Base-by-base conservation (phyloP, 2,113 vertebrate species). In the Motacilla tschutschensis region DNA sequence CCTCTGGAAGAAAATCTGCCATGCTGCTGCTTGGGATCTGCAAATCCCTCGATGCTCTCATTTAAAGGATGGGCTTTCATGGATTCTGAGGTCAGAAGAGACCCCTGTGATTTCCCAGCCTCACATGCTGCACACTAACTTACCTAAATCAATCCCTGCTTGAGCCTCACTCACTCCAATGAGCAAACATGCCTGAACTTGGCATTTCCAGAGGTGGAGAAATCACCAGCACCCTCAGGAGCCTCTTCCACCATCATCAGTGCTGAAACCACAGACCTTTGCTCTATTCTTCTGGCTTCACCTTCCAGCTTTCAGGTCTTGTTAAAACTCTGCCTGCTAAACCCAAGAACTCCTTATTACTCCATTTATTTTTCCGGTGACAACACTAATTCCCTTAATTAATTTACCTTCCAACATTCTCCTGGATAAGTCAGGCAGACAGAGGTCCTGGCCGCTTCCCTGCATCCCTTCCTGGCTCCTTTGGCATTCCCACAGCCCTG, bases 211-310 rank as follows among this genome's bases (percentile, higher is more conserved):
- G 28, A 82, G 33, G 33, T 7, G 9, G 29, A 50, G 57, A 66
- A 88, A 55, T 8, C 10, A 2, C n/a, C 65, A 29, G 43, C 51
- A 47, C n/a, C 38, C 36, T 41, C 41, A 41, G 38, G 41, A 69
- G 51, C n/a, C 55, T 81, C 62, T 50, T 46, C 48, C 24, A 65
- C 26, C n/a, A 22, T 1, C 36, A 62, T 1, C 3, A 0, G 26
- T 11, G 17, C 62, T 2, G 1, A 47, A 83, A 53, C 12, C 2
- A 2, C 0, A 2, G 54, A 64, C 29, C n/a, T 78, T 1, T 21
- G 14, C 72, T n/a, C 66, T 17, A 1, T 15, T 35, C 48, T 46
- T 20, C 28, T 14, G 7, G 8, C 57, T 83, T 50, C 85, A 58
- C 8, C 58, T 40, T 44, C 78, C 83, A 76, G 43, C 55, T 58